Evolutionary conservation across 2,113 vertebrate species (phyloP).

Genomic region (Accipiter virgatus): DNA sequence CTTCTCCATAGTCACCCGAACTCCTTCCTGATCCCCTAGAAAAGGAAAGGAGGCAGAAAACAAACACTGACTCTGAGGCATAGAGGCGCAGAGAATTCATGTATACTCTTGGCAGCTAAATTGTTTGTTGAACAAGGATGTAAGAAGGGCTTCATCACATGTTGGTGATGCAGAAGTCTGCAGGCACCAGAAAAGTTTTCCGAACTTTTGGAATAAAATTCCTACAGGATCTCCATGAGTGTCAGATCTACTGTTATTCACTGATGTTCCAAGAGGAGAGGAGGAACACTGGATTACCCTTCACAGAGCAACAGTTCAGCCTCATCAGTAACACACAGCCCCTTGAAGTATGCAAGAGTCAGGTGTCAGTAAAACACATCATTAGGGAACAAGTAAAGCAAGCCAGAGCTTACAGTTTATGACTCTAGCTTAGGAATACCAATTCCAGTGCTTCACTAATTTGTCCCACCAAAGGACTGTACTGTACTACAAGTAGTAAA

Average conservation of each 20-base stretch:
- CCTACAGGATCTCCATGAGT: background rate
- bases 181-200: background rate
- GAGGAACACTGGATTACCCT: background rate
- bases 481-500: background rate
- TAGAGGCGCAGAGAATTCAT: background rate
- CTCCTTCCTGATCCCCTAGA: slow-evolving; percentile 24
- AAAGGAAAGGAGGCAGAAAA: background rate
- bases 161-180: background rate
- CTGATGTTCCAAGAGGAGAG: background rate
- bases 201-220: background rate
- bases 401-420: background rate
- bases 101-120: background rate
- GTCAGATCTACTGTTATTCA: background rate
- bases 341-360: background rate
- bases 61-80: background rate
- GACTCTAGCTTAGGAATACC: background rate
- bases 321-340: background rate
- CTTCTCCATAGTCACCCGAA: slow-evolving; percentile 16
- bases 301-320: background rate
- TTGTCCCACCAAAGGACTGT: background rate
- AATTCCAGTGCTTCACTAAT: background rate
- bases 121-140: background rate
- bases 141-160: background rate
- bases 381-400: background rate
- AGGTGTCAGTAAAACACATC: background rate